Evolutionary conservation across 2,113 vertebrate genomes (phyloP), one percentile per base, ranked within the genome.

Genomic region (Patagioenas fasciata): DNA sequence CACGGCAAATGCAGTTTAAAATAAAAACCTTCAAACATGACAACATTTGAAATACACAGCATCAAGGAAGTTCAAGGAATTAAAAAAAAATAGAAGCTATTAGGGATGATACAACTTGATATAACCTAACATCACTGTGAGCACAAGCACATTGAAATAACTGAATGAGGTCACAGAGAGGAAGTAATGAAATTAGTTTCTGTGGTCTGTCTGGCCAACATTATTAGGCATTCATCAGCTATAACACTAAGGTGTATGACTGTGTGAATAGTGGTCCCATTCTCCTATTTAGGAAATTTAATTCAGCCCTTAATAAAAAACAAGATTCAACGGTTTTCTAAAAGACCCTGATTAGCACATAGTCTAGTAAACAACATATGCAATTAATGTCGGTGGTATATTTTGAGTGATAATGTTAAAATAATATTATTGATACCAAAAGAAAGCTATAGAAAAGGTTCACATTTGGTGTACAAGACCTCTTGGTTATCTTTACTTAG

Each of bases 201-300:
- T 64, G 60, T 44, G 26, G 24, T 56, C 25, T 69, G 31, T 42
- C 77, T 42, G 38, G 36, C 16, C 62, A 47, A 28, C 5, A 11
- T n/a, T 34, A 64, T 13, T 90, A 8, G 38, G 72, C 10, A 50
- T 28, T 34, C 15, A 54, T 8, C 42, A 91, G 42, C 38, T 47
- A 20, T 15, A 56, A 26, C 2, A 7, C 74, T 50, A 69, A 83
- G 16, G 20, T 0, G 0, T 11, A 71, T 5, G 19, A 60, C 38
- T 58, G 11, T 0, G 1, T 7, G 31, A 83, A 58, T 13, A 92
- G 71, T 5, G 4, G 48, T 64, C 13, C 32, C 16, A 28, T 62
- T 40, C 10, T 78, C 56, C 42, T 62, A 13, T 32, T 54, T 48
- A 23, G 8, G 23, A 71, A 64, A 72, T 65, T 72, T 72, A 82